phyloP scores from a whole-genome alignment of 2,888 invertebrate genomes.

The Tipula confusa region DNA sequence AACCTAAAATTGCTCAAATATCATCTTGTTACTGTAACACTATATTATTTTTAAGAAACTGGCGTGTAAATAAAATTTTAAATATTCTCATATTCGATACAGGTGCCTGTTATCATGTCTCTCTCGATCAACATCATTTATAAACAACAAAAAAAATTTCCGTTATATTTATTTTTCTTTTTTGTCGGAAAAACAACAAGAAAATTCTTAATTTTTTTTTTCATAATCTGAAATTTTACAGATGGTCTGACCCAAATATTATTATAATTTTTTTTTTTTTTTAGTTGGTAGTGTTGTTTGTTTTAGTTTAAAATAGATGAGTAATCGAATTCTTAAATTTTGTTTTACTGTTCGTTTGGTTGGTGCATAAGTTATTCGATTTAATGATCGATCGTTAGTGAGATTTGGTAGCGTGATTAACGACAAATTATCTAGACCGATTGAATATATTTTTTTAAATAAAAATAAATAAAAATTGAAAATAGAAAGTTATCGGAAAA shows the following conservation, averaged over 20 bases:
- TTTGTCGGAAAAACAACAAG: slow-evolving; percentile 27
- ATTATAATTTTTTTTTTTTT: not conserved
- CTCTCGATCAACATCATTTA: slow-evolving; percentile 20
- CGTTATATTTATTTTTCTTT: slow-evolving; percentile 29
- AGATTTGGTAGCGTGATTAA: not conserved
- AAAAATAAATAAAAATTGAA: slow-evolving; percentile 26
- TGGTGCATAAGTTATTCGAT: not conserved
- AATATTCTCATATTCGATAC: not conserved
- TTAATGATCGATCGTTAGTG: not conserved
- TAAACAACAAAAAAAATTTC: not conserved
- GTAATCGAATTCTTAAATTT: slow-evolving; percentile 12
- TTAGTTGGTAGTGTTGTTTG: slow-evolving; percentile 20
- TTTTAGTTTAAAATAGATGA: slow-evolving; percentile 25
- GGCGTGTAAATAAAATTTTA: not conserved
- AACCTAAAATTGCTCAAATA: not conserved
- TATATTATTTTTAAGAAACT: not conserved
- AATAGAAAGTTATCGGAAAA: slow-evolving; percentile 30
- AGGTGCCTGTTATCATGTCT: slow-evolving; percentile 28
- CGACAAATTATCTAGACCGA: not conserved
- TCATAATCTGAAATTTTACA: slow-evolving; percentile 28
- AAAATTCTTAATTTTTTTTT: slow-evolving; percentile 26
- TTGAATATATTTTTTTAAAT: not conserved
- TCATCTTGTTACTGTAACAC: not conserved
- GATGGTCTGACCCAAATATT: slow-evolving; percentile 29
- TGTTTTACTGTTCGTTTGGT: not conserved